Conservation (phyloP, 2,888 invertebrate species). For the Xiphydria camelus region DNA sequence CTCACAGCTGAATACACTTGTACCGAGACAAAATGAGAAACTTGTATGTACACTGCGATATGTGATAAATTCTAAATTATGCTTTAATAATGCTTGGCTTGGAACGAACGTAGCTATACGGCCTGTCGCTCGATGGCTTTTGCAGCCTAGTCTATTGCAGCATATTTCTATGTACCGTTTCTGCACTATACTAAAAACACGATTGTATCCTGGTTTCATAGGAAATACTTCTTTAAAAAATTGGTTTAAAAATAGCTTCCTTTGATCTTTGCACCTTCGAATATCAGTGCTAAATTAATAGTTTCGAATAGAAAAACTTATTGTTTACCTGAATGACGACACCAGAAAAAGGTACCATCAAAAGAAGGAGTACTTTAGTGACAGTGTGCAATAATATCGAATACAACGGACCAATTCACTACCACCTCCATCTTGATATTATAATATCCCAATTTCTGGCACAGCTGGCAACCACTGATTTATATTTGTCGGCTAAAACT, state of each 20-base stretch:
- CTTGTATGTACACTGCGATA: background rate
- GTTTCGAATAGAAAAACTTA: background rate
- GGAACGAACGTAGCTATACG: too few species aligned
- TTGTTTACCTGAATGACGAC: conserved; percentile 29
- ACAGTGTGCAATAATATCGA: conserved; percentile 39
- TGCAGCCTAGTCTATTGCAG: too few species aligned
- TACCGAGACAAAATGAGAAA: background rate
- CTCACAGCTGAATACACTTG: background rate
- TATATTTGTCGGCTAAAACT: background rate
- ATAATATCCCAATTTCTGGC: conserved; percentile 33
- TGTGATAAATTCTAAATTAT: background rate
- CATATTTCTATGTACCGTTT: too few species aligned
- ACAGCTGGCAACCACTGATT: conserved; percentile 28
- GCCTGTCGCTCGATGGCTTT: too few species aligned
- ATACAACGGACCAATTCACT: conserved; percentile 40
- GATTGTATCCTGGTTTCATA: too few species aligned
- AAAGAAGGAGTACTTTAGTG: background rate
- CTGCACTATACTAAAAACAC: too few species aligned
- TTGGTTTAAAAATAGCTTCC: too few species aligned
- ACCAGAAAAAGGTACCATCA: conserved; percentile 34
- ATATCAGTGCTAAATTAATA: too few species aligned
- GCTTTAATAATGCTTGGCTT: too few species aligned
- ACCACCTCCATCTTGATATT: conserved; percentile 48
- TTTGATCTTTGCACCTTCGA: too few species aligned
- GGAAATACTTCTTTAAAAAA: too few species aligned